Evolutionary conservation across 2,888 invertebrate genomes (phyloP).

Genomic region (Callyntrura guangdongensis): DNA sequence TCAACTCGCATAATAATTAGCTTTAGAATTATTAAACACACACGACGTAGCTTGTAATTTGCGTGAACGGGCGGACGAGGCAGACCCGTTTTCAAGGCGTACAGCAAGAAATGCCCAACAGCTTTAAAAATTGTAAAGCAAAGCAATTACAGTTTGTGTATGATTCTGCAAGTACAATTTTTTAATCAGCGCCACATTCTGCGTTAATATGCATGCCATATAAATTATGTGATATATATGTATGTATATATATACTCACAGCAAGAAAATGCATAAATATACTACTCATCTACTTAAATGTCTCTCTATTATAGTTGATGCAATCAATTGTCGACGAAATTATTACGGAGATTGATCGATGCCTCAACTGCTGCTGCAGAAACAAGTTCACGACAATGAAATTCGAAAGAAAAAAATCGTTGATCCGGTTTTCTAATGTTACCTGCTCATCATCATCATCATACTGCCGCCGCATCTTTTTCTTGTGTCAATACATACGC

Average conservation of each 20-base stretch:
- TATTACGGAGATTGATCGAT: background rate
- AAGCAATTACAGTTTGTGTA: background rate
- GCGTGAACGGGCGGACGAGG: background rate
- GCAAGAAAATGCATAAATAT: too few species aligned
- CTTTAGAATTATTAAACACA: slow-evolving; percentile 11
- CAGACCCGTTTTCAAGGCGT: slow-evolving; percentile 29
- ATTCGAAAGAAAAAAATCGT: background rate
- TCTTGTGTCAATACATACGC: too few species aligned
- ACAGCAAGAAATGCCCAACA: slow-evolving; percentile 11
- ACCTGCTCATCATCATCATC: slow-evolving; percentile 19
- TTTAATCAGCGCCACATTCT: background rate
- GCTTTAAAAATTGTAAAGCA: slow-evolving; percentile 6
- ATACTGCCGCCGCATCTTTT: background rate
- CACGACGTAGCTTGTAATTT: slow-evolving; percentile 34
- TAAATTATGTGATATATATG: background rate
- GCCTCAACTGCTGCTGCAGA: background rate
- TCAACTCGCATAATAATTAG: slow-evolving; percentile 52
- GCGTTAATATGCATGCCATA: background rate
- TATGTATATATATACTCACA: background rate
- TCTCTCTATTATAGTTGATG: background rate
- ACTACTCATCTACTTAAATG: too few species aligned
- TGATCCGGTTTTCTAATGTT: background rate
- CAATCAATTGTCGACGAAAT: background rate
- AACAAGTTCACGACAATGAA: slow-evolving; percentile 20
- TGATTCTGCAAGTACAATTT: background rate